Percentiles rank a stretch among this genome's conserved stretches.
Evolutionary conservation across 2,797 vertebrate genomes (phyloP).

Genomic region (Todus mexicanus): DNA sequence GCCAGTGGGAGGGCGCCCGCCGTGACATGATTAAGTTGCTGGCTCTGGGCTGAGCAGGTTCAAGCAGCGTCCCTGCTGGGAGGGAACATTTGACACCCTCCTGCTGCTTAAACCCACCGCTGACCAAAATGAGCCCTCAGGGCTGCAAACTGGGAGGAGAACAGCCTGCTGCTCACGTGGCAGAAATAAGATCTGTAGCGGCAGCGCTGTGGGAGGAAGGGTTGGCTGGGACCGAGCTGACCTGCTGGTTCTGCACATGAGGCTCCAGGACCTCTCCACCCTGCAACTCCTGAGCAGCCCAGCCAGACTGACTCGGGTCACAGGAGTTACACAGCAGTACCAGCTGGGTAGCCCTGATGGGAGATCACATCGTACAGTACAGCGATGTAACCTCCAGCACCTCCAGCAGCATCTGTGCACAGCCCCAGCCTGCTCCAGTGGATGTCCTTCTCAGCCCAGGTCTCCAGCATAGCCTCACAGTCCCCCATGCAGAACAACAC

Average conservation of each 20-base stretch:
- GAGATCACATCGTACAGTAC: not conserved
- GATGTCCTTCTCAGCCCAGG: not conserved
- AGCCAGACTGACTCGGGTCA: rapidly evolving
- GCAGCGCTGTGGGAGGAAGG: not conserved
- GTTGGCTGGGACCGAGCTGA: not conserved
- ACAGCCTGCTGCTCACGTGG: not conserved
- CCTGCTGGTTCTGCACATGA: not conserved
- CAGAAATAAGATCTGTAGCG: not conserved
- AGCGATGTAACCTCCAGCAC: not conserved
- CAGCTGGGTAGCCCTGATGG: not conserved
- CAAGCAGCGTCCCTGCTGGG: not conserved
- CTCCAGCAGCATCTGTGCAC: not conserved
- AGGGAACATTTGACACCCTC: not conserved
- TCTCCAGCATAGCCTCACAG: not conserved
- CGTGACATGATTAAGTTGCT: not conserved
- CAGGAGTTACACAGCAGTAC: not conserved
- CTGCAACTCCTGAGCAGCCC: not conserved
- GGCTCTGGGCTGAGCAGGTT: not conserved
- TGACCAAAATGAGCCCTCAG: not conserved
- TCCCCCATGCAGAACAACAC: too few species aligned
- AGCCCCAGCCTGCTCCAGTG: not conserved
- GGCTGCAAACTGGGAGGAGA: not conserved
- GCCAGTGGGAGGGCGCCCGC: not conserved
- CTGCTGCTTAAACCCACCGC: not conserved
- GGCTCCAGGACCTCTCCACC: not conserved